phyloP scores from a whole-genome alignment of 2,888 invertebrate genomes.

The Aphrophora alni region DNA sequence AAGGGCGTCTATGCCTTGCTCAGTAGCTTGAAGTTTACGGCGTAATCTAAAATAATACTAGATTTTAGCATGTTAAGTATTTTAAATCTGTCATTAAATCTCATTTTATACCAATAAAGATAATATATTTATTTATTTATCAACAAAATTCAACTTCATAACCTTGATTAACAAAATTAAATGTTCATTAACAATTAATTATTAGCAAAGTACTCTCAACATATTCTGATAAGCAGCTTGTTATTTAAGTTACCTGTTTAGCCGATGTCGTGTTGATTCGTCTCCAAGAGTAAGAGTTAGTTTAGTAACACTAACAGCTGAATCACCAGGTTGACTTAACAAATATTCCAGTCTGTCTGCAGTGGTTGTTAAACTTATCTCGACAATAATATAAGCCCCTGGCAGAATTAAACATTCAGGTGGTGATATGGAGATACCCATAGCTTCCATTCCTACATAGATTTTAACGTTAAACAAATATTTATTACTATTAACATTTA shows the following conservation, averaged over 20 bases:
- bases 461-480: too few relatives aligned
- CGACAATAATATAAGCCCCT: not conserved
- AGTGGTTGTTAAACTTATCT: constrained; percentile 7
- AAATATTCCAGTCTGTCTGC: constrained; percentile 10
- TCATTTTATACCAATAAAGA: too few relatives aligned
- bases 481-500: too few relatives aligned
- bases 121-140: too few relatives aligned
- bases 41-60: not conserved
- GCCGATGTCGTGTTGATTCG: not conserved
- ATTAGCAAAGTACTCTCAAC: too few relatives aligned
- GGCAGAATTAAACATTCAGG: not conserved
- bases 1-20: not conserved
- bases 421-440: constrained; percentile 8
- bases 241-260: not conserved
- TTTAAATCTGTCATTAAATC: too few relatives aligned
- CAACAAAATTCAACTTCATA: too few relatives aligned
- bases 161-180: too few relatives aligned
- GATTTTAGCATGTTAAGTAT: too few relatives aligned
- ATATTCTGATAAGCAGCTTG: too few relatives aligned
- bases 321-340: constrained; percentile 2
- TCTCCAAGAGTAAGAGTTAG: constrained; percentile 11
- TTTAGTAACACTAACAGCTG: not conserved
- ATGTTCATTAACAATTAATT: too few relatives aligned
- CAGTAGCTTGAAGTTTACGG: not conserved
- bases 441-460: not conserved